These are phyloP conservation scores for Hippocampus comes DNA, from an alignment of 2,113 vertebrate species.

Conservation along the genomic window DNA sequence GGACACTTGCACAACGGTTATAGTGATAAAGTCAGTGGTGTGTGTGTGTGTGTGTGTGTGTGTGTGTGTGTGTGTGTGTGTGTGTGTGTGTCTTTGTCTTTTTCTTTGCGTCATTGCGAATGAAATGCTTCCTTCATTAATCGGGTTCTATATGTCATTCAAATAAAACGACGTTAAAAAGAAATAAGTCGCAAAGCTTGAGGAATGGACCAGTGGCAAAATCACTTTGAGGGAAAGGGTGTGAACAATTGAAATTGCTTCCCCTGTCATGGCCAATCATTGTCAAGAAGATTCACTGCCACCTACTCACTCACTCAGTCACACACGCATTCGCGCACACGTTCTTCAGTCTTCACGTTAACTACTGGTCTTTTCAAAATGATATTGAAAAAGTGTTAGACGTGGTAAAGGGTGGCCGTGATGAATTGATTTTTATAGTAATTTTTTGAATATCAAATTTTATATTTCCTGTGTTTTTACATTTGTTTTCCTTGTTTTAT, in stretches of 20 bases:
- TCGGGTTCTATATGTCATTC: not conserved
- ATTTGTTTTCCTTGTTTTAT: not conserved
- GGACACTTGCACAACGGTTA: not conserved
- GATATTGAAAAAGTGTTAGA: not conserved
- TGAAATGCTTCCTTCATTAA: not conserved
- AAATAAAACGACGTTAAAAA: not conserved
- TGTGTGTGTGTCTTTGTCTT: not conserved
- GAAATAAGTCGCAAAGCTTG: not conserved
- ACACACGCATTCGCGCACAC: not conserved
- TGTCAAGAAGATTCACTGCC: conserved; percentile 40
- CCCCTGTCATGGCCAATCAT: conserved; percentile 57
- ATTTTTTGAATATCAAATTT: too few species aligned
- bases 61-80: not conserved
- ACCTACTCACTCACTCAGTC: conserved; percentile 8
- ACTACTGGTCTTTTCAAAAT: too few species aligned
- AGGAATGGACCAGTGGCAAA: not conserved
- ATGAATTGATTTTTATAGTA: not conserved
- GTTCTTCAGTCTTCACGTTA: too few species aligned
- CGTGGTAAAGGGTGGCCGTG: not conserved
- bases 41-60: not conserved
- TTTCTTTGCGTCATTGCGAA: not conserved
- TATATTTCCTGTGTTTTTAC: not conserved
- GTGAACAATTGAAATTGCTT: conserved; percentile 3
- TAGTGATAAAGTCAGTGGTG: not conserved
- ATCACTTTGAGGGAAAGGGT: not conserved